Evolutionary conservation across 2,888 invertebrate genomes (phyloP).

Genomic region (Andrena bucephala): DNA sequence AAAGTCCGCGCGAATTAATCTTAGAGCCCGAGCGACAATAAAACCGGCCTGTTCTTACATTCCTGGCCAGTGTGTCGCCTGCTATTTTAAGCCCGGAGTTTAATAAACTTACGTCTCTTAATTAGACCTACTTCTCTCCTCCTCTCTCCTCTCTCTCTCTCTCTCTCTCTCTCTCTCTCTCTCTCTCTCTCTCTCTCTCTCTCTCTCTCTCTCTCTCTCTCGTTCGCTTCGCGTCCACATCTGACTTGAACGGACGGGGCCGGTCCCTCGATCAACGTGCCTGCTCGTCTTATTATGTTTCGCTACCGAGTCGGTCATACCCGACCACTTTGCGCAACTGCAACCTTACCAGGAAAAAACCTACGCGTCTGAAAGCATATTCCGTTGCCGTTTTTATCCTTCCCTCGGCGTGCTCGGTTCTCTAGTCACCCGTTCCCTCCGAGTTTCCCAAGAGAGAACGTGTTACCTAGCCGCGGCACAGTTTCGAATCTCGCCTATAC

Average conservation of each 20-base stretch:
- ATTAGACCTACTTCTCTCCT: conserved; percentile 75
- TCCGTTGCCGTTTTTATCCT: background rate
- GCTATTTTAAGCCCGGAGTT: conserved; percentile 81
- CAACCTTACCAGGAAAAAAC: background rate
- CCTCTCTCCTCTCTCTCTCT: conserved; percentile 40
- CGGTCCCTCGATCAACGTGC: conserved; percentile 28
- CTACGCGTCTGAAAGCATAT: background rate
- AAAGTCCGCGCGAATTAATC: conserved; percentile 76
- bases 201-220: conserved; percentile 45
- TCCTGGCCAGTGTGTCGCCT: conserved; percentile 81
- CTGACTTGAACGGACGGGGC: conserved; percentile 41
- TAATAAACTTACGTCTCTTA: conserved; percentile 80
- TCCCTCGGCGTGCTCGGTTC: background rate
- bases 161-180: conserved; percentile 46
- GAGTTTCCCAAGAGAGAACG: background rate
- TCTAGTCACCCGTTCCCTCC: background rate
- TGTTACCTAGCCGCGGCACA: too few relatives aligned
- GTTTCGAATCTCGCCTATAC: background rate
- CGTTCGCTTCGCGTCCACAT: conserved; percentile 44
- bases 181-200: conserved; percentile 49
- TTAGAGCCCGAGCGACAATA: conserved; percentile 77
- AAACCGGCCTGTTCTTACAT: conserved; percentile 81
- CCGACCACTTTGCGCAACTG: background rate
- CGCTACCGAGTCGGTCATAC: background rate
- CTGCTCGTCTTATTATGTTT: conserved; percentile 4